These are phyloP conservation scores for Mus musculus DNA, from an alignment of 2,113 vertebrate species.

Conservation along the genomic window GRCm39 chr3:158001001-158001500, in stretches of 20 bases:
- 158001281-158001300: not conserved
- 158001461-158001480: not conserved
- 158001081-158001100: not conserved
- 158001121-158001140: not conserved
- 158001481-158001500: not conserved
- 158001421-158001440: not conserved
- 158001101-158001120: not conserved
- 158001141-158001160: too few species aligned
- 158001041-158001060: not conserved
- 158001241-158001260: not conserved
- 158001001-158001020: not conserved
- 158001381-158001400: not conserved
- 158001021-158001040: not conserved
- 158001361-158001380: too few species aligned
- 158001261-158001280: not conserved
- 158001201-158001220: not conserved
- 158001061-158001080: not conserved
- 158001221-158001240: not conserved
- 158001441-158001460: not conserved
- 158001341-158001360: not conserved
- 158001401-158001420: not conserved
- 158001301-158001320: not conserved
- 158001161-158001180: not conserved
- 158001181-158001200: not conserved
- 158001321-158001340: not conserved